These are phyloP conservation scores for Hiodon alosoides DNA, from an alignment of 2,113 vertebrate species.

Conservation along the genomic window DNA sequence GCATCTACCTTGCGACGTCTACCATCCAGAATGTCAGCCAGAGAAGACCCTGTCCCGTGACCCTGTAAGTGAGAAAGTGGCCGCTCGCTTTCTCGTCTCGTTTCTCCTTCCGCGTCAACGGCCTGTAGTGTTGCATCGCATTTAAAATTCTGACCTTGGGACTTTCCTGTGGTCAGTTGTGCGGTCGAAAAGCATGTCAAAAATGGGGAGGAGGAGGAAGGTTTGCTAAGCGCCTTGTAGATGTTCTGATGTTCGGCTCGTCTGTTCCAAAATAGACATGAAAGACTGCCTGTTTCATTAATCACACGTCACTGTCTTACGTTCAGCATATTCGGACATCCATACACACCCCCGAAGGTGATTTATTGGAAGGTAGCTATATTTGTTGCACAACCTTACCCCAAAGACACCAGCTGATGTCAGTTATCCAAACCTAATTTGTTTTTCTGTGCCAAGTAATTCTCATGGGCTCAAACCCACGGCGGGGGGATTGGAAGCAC, in stretches of 20 bases:
- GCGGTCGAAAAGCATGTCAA: too few species aligned
- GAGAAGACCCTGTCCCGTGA: too few species aligned
- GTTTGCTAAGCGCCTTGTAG: too few species aligned
- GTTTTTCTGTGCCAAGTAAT: conserved; percentile 69
- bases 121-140: too few species aligned
- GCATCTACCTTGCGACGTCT: conserved; percentile 12
- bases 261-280: conserved; percentile 59
- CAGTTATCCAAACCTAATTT: conserved; percentile 77
- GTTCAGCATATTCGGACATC: conserved; percentile 53
- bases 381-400: conserved; percentile 69
- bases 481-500: conserved; percentile 58
- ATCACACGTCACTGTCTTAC: conserved; percentile 53
- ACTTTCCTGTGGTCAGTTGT: too few species aligned
- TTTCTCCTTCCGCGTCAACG: too few species aligned
- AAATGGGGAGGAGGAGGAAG: too few species aligned
- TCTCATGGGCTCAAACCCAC: conserved; percentile 55
- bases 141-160: too few species aligned
- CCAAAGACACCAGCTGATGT: conserved; percentile 64
- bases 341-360: conserved; percentile 31
- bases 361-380: conserved; percentile 67
- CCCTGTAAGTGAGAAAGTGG: too few species aligned
- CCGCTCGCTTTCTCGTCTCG: too few species aligned
- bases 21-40: too few species aligned
- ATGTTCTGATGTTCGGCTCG: conserved; percentile 44
- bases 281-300: conserved; percentile 65